phyloP scores from a whole-genome alignment of 2,797 vertebrate species.

The Pseudotriccus pelzelni region DNA sequence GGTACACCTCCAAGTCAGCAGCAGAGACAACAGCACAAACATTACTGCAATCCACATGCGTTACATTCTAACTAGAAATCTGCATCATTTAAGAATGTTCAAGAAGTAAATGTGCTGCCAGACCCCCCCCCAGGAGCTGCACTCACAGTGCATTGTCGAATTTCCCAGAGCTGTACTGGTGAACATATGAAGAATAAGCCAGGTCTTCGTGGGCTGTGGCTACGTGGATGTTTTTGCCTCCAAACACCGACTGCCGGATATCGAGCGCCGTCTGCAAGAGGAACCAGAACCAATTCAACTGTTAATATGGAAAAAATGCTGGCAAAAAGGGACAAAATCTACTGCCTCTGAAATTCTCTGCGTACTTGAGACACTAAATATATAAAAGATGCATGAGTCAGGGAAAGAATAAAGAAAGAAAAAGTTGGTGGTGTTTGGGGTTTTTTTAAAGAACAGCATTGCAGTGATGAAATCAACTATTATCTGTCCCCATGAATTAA shows the following conservation, averaged over 20 bases:
- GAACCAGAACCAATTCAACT: background rate
- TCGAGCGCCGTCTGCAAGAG: slow-evolving; percentile 90
- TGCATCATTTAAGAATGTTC: background rate
- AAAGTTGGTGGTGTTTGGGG: rapidly evolving
- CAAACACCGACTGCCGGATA: slow-evolving; percentile 98
- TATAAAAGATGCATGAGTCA: background rate
- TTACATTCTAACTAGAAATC: background rate
- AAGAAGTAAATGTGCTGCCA: background rate
- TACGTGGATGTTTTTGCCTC: slow-evolving; percentile 98
- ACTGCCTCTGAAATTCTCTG: background rate
- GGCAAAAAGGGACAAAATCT: background rate
- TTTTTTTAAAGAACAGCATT: background rate
- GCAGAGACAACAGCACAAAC: background rate
- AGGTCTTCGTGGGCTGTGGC: slow-evolving; percentile 98
- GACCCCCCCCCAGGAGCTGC: background rate
- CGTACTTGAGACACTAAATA: background rate
- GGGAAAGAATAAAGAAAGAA: background rate
- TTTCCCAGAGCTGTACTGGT: slow-evolving; percentile 99
- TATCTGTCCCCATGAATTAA: background rate
- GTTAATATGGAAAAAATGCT: background rate
- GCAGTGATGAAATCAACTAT: background rate
- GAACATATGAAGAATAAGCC: slow-evolving; percentile 97
- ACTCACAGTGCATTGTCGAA: slow-evolving; percentile 99
- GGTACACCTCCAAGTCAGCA: rapidly evolving
- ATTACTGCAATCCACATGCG: background rate